phyloP scores from a whole-genome alignment of 2,113 vertebrate genomes.

The Chascanopsetta lugubris region DNA sequence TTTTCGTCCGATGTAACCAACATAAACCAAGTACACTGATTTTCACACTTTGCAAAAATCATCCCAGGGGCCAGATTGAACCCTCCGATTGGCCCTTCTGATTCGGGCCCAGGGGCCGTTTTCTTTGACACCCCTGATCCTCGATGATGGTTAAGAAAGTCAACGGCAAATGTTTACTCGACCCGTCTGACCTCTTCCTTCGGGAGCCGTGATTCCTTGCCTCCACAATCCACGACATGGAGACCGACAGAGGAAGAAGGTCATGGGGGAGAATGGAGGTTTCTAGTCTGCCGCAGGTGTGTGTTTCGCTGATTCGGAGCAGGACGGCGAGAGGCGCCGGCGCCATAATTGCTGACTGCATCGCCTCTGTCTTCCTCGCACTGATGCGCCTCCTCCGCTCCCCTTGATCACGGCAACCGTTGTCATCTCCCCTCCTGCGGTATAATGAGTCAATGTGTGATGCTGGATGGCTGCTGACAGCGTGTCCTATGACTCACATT shows the following conservation, averaged over 20 bases:
- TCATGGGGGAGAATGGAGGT: not conserved
- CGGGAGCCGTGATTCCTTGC: not conserved
- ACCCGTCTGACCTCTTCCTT: not conserved
- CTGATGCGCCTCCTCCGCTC: conserved; percentile 40
- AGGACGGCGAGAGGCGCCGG: conserved; percentile 10
- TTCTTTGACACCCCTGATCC: too few relatives aligned
- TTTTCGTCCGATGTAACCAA: too few relatives aligned
- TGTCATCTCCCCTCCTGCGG: conserved; percentile 65
- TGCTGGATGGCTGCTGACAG: conserved; percentile 71
- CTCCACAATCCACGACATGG: not conserved
- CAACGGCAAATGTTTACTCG: too few relatives aligned
- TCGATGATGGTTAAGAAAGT: too few relatives aligned
- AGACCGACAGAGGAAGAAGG: not conserved
- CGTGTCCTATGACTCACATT: conserved; percentile 67
- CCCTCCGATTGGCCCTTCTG: too few relatives aligned
- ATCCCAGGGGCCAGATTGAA: too few relatives aligned
- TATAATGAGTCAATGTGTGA: conserved; percentile 73
- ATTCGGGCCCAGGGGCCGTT: too few relatives aligned
- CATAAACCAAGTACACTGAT: too few relatives aligned
- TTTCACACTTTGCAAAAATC: too few relatives aligned
- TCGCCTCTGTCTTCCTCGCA: conserved; percentile 38
- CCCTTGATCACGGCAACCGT: conserved; percentile 67
- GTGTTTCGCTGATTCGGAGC: too few relatives aligned
- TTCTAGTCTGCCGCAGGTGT: not conserved
- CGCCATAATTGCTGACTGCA: conserved; percentile 44